These are phyloP conservation scores for Cirrhinus mrigala DNA, from an alignment of 2,797 vertebrate species.

Conservation along the genomic window DNA sequence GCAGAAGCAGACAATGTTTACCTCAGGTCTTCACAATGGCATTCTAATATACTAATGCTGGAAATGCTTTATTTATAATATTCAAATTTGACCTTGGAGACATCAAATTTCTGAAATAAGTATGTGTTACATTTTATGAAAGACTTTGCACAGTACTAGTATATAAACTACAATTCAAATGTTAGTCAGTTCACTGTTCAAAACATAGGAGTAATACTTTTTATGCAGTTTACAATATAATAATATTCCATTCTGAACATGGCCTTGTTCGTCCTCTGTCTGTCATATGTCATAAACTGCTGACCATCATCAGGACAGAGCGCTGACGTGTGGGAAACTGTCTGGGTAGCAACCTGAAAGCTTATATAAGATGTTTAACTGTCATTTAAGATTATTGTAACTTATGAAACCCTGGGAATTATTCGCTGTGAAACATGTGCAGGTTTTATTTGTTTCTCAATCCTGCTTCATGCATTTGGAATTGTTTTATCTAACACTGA, in stretches of 20 bases:
- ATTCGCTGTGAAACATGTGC: background rate
- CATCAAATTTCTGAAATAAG: background rate
- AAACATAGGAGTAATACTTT: no score
- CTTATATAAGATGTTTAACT: slow-evolving; percentile 26
- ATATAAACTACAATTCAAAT: background rate
- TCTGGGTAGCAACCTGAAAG: background rate
- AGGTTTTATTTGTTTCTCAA: slow-evolving; percentile 23
- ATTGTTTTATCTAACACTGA: background rate
- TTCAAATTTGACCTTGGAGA: background rate
- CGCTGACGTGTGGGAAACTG: background rate
- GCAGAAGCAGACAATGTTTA: slow-evolving; percentile 4
- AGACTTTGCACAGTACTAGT: background rate
- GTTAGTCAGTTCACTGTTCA: background rate
- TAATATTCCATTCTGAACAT: slow-evolving; percentile 3
- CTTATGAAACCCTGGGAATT: slow-evolving; percentile 13
- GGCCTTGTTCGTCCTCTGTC: background rate
- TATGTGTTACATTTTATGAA: background rate
- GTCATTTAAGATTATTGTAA: slow-evolving; percentile 17
- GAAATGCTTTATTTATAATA: background rate
- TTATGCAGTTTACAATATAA: background rate
- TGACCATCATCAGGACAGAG: background rate
- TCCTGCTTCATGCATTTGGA: background rate
- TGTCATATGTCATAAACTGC: background rate
- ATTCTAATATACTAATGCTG: background rate
- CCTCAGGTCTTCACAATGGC: background rate